Evolutionary conservation across 2,797 vertebrate genomes (phyloP), one percentile per base, ranked within the genome.

Genomic region (Propithecus perrieri): DNA sequence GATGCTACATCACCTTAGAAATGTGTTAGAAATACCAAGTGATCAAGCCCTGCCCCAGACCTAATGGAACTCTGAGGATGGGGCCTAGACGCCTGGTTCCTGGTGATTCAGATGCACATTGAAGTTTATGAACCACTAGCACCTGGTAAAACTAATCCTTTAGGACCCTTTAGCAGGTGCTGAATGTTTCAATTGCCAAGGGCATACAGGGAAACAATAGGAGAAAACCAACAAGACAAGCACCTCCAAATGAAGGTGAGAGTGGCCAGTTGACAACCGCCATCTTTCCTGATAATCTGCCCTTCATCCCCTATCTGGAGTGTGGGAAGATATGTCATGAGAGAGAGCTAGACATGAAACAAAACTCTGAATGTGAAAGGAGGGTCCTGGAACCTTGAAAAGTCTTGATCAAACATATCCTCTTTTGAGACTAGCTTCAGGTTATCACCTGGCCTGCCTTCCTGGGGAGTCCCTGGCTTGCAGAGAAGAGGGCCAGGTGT

Each of bases 61-160:
- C 15, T 65, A 71, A 22, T 59, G 30, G 53, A 75, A 26, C 41
- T 72, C 59, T 43, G 35, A 4, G 28, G 8, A 6, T 41, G 7
- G 15, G 28, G 2, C 12, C 14, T 5, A 7, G 26, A 4, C 26
- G 33, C 30, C 13, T 33, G 26, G 1, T 1, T 59, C 18, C 38
- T n/a, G 1, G 75, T 13, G 2, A 55, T 48, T 26, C 18, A 24
- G 48, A 93, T 18, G 15, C 7, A 91, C 12, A 3, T 28, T 1
- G 4, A 90, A 53, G 53, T 55, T 46, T 53, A 20, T 55, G 38
- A 89, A 71, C 11, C 69, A 46, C 13, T 3, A 55, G 33, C 13
- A 18, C 9, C 63, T n/a, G n/a, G 7, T 41, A 79, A 95, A 69
- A 72, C 57, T 28, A 22, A 91, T 22, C 28, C 38, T 84, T 75